Evolutionary conservation across 2,113 vertebrate genomes (phyloP).

Genomic region (Nothobranchius kuhntae): DNA sequence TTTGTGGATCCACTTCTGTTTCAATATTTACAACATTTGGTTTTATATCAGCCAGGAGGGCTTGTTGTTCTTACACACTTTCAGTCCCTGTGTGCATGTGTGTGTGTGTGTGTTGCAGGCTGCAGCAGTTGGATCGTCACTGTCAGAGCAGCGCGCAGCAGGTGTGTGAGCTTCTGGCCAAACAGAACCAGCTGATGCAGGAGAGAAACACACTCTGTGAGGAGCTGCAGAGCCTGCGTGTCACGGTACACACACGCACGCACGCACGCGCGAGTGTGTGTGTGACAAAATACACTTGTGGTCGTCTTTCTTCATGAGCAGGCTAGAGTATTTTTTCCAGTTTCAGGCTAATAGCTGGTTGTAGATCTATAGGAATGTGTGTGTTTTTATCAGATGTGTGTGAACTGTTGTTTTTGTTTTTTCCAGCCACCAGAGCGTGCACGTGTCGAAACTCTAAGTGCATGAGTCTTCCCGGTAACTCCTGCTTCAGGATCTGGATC

Average conservation of each 20-base stretch:
- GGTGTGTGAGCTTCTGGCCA: constrained; percentile 88
- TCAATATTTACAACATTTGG: constrained; percentile 69
- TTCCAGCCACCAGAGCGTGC: constrained; percentile 54
- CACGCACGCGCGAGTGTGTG: too few relatives aligned
- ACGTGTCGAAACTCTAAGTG: constrained; percentile 35
- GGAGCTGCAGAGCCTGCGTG: constrained; percentile 80
- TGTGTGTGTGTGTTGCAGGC: constrained; percentile 76
- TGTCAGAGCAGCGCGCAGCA: constrained; percentile 91
- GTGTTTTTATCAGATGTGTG: not conserved
- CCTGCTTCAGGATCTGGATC: not conserved
- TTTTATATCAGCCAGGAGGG: constrained; percentile 56
- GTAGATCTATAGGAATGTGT: too few relatives aligned
- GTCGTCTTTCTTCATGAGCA: too few relatives aligned
- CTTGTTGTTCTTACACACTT: constrained; percentile 32
- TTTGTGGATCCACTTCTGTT: constrained; percentile 47
- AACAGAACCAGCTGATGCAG: constrained; percentile 88
- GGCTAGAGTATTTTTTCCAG: too few relatives aligned
- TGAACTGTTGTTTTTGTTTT: constrained; percentile 26
- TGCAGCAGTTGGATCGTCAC: constrained; percentile 90
- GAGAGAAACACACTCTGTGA: constrained; percentile 85
- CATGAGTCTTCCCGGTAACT: constrained; percentile 24
- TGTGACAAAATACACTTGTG: too few relatives aligned
- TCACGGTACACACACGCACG: constrained; percentile 72
- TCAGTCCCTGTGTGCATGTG: constrained; percentile 14
- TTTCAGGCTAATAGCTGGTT: too few relatives aligned